Conservation (phyloP, 2,888 invertebrate species). For the Nematopogon swammerdamellus region DNA sequence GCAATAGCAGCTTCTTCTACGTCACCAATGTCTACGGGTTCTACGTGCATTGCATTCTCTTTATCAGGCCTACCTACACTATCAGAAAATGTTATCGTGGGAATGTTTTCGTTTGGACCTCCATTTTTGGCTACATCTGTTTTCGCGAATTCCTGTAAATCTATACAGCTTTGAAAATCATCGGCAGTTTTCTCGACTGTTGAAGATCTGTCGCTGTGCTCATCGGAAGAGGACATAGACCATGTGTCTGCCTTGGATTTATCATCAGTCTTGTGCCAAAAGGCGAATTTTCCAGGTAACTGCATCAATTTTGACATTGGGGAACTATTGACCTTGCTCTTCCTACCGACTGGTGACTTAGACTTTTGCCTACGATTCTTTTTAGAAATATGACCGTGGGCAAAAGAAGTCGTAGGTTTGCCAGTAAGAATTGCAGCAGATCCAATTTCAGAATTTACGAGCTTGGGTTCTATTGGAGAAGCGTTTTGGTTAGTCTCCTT, state of each 20-base stretch:
- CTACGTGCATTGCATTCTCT: constrained; percentile 18
- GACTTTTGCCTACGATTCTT: constrained; percentile 32
- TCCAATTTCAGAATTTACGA: constrained; percentile 39
- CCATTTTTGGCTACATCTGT: background rate
- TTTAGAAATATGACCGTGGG: constrained; percentile 13
- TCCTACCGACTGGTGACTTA: constrained; percentile 29
- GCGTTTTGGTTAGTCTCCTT: too few relatives aligned
- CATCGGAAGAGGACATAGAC: constrained; percentile 26
- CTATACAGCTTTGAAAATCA: constrained; percentile 29
- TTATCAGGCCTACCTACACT: constrained; percentile 11
- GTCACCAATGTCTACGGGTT: constrained; percentile 24
- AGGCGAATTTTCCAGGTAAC: constrained; percentile 53
- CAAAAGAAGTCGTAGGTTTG: constrained; percentile 1
- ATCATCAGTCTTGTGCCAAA: constrained; percentile 51
- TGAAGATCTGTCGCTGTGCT: constrained; percentile 34
- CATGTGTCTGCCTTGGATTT: constrained; percentile 25
- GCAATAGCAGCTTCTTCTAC: constrained; percentile 23
- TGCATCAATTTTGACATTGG: constrained; percentile 47
- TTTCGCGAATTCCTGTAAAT: constrained; percentile 16
- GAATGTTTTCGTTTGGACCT: constrained; percentile 1
- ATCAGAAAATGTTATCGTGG: constrained; percentile 6
- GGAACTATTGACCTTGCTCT: constrained; percentile 25
- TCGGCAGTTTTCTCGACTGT: constrained; percentile 21
- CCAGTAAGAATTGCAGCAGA: constrained; percentile 14
- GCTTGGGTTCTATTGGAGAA: too few relatives aligned